Evolutionary conservation across 2,113 vertebrate genomes (phyloP), one percentile per base, ranked within the genome.

Genomic region (Neomonachus schauinslandi): DNA sequence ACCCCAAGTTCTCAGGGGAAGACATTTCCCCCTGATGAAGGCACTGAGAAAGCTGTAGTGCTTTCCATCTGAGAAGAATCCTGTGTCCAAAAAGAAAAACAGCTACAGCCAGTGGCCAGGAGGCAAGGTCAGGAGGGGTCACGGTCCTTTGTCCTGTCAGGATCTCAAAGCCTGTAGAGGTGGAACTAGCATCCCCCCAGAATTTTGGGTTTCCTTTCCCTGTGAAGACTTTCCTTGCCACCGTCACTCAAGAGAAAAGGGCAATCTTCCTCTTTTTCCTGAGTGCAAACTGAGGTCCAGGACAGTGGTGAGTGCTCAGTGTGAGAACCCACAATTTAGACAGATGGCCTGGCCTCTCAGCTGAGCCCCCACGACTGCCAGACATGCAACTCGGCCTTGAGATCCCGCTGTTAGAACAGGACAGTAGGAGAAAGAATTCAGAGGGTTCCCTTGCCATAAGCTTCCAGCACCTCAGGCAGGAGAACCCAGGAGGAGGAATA

Each of bases 331-430:
- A 72, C 80, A 39, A 42, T 36, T 79, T 53, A 91, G 91, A 65
- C 93, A 97, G 84, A 89, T 90, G 74, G 51, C 46, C 16, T 51
- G 42, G 81, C 55, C 93, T 93, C 63, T 81, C 71, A 81, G 14
- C 74, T 16, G 8, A 93, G n/a, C 71, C 39, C 63, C 91, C 55
- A 69, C 74, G 72, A 67, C 46, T 15, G 31, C 55, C 83, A 46
- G 65, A 74, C 33, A 36, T 36, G n/a, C 26, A 72, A 39, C 77
- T 24, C 67, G 11, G 74, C 87, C 6, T 24, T 55, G 69, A 86
- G 39, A n/a, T 63, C 65, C 51, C 59, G 63, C 57, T 85, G 63
- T 94, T 91, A 74, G 36, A n/a, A 53, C 57, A 74, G 59, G 49
- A 84, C 36, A 24, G 57, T 55, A n/a, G 15, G 3, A 81, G 76